Evolutionary conservation across 2,113 vertebrate species (phyloP).

Genomic region (Ibidorhyncha struthersii): DNA sequence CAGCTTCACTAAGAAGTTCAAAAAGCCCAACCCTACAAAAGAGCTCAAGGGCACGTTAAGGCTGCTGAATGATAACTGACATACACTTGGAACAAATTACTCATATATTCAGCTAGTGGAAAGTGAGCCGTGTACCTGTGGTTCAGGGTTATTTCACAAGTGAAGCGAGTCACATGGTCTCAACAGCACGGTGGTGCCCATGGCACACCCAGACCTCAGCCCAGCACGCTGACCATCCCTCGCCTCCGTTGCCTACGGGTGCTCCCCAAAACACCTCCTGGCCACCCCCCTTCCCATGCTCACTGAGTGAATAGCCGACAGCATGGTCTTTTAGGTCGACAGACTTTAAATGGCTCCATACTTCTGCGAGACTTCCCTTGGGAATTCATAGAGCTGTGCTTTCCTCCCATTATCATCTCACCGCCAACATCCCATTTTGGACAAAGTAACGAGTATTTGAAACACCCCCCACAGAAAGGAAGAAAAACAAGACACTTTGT

Average conservation of each 20-base stretch:
- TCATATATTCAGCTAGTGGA: not conserved
- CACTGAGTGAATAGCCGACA: fast-evolving
- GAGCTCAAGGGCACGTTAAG: not conserved
- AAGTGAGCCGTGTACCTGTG: fast-evolving
- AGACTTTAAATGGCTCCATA: not conserved
- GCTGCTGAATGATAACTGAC: fast-evolving
- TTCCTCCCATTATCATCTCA: not conserved
- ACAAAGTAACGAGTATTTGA: not conserved
- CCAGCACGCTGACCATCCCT: not conserved
- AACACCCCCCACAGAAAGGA: slow-evolving; percentile 14
- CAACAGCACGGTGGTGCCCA: fast-evolving
- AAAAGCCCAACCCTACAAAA: not conserved
- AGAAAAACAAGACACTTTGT: slow-evolving; percentile 25
- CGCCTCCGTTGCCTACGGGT: not conserved
- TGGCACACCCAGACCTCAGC: not conserved
- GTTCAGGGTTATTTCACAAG: not conserved
- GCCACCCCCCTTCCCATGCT: fast-evolving
- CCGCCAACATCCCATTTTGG: not conserved
- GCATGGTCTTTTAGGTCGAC: not conserved
- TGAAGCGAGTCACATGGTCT: not conserved
- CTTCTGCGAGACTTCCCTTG: not conserved
- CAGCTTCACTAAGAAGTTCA: not conserved
- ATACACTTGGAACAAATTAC: not conserved
- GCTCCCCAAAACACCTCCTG: not conserved
- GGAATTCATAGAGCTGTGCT: not conserved